Evolutionary conservation across 2,797 vertebrate genomes (phyloP), one percentile per base, ranked within the genome.

Genomic region (Falco berigora): DNA sequence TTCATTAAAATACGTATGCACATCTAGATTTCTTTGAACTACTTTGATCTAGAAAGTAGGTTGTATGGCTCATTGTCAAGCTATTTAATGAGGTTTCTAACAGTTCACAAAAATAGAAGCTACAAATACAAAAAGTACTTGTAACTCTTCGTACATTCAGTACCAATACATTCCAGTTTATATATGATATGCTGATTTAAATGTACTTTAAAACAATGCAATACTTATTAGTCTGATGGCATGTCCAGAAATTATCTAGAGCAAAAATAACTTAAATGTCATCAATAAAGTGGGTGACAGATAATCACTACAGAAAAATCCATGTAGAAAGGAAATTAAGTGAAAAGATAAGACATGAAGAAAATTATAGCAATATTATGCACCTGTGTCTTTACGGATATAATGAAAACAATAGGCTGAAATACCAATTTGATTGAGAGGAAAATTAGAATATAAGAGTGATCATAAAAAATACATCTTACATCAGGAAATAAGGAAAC

Each of bases 1-100:
- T 71, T 74, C 69, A 91, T 80, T 82, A 81, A 93, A 63, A 74
- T 27, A 44, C 36, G 73, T 40, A 64, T 44, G n/a, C 34, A 92
- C 52, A 76, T 73, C 58, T 63, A 61, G 40, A 90, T 73, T 88
- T 86, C 88, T 90, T 81, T 91, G 63, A 91, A 80, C 36, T 83
- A 34, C 68, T 93, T 94, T 81, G 47, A 94, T 92, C 77, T 87
- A 49, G 27, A 91, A 93, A 95, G 52, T 83, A 89, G 83, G 77
- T 61, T 95, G 59, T 64, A 76, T 16, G 16, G 61, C 4, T 73
- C 14, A 86, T 71, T 53, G 34, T 82, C 74, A 93, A 63, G 71
- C 6, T 90, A 90, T 93, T 72, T 86, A 92, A 81, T 85, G 46
- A 92, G 15, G 11, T 62, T 86, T 91, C 76, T 83, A 82, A 71